These are phyloP conservation scores for Paelopatides confundens DNA, from an alignment of 53 echinoderm and acorn worm genomes.

Conservation along the genomic window DNA sequence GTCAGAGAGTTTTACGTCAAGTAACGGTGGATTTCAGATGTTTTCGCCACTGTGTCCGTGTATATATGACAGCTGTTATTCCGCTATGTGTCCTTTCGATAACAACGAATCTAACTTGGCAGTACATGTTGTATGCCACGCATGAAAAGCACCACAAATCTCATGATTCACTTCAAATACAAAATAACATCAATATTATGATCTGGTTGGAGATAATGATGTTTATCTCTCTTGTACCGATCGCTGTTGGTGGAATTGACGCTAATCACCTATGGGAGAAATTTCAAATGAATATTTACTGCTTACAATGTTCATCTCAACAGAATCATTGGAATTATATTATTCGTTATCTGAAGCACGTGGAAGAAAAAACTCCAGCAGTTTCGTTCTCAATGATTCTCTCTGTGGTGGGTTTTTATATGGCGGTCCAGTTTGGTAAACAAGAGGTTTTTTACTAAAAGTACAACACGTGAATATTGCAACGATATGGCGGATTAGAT, in stretches of 20 bases:
- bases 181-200: slow-evolving; percentile 47
- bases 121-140: slow-evolving; percentile 58
- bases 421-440: slow-evolving; percentile 26
- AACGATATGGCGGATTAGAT: no score
- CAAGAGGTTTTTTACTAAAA: slow-evolving; percentile 13
- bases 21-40: slow-evolving; percentile 70
- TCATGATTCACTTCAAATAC: background rate
- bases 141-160: background rate
- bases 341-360: background rate
- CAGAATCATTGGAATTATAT: slow-evolving; percentile 50
- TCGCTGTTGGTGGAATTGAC: slow-evolving; percentile 63
- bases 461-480: no score
- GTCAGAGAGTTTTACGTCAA: slow-evolving; percentile 56
- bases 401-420: slow-evolving; percentile 1
- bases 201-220: slow-evolving; percentile 65
- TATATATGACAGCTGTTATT: slow-evolving; percentile 71
- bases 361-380: background rate
- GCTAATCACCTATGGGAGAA: slow-evolving; percentile 55
- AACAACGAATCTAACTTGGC: slow-evolving; percentile 76
- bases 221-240: slow-evolving; percentile 50
- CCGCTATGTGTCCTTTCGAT: slow-evolving; percentile 58
- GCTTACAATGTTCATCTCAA: slow-evolving; percentile 27
- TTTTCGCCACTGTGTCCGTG: slow-evolving; percentile 59
- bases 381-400: slow-evolving; percentile 26
- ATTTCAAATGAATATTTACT: slow-evolving; percentile 25